A percentile compares a stretch with the other conserved stretches of the same genome.
Evolutionary conservation across 2,797 vertebrate genomes (phyloP).

Genomic region (Siniperca scherzeri): DNA sequence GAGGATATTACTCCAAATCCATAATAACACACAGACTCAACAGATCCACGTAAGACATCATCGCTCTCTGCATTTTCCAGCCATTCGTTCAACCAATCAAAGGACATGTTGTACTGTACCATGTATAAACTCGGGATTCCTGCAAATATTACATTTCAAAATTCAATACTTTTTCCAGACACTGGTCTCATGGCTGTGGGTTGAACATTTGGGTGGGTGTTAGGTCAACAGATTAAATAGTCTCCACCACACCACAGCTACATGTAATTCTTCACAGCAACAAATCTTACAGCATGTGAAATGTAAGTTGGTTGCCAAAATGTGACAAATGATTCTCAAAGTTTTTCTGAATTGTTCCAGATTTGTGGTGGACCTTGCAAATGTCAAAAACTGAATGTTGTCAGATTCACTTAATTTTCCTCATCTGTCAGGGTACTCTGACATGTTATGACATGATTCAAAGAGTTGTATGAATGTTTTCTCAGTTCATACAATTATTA

Average conservation of each 20-base stretch:
- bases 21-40: slow-evolving; percentile 73
- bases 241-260: slow-evolving; percentile 48
- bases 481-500: slow-evolving; percentile 31
- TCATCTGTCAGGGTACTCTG: slow-evolving; percentile 14
- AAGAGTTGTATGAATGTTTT: slow-evolving; percentile 31
- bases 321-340: slow-evolving; percentile 12
- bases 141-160: slow-evolving; percentile 41
- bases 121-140: slow-evolving; percentile 36
- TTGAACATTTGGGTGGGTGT: slow-evolving; percentile 7
- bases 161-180: slow-evolving; percentile 14
- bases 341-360: slow-evolving; percentile 15
- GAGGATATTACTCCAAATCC: slow-evolving; percentile 73
- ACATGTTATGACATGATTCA: slow-evolving; percentile 22
- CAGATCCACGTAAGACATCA: slow-evolving; percentile 65
- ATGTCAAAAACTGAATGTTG: slow-evolving; percentile 1
- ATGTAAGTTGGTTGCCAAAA: slow-evolving; percentile 27
- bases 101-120: slow-evolving; percentile 62
- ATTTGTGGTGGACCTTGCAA: slow-evolving; percentile 23
- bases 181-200: slow-evolving; percentile 13
- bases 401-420: slow-evolving; percentile 26
- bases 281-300: slow-evolving; percentile 51
- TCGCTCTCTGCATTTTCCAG: slow-evolving; percentile 53
- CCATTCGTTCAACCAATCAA: slow-evolving; percentile 60
- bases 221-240: slow-evolving; percentile 32
- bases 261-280: slow-evolving; percentile 50